These are phyloP conservation scores for Ctenoplectra terminalis DNA, from an alignment of 1,140 invertebrate species.

Conservation along the genomic window DNA sequence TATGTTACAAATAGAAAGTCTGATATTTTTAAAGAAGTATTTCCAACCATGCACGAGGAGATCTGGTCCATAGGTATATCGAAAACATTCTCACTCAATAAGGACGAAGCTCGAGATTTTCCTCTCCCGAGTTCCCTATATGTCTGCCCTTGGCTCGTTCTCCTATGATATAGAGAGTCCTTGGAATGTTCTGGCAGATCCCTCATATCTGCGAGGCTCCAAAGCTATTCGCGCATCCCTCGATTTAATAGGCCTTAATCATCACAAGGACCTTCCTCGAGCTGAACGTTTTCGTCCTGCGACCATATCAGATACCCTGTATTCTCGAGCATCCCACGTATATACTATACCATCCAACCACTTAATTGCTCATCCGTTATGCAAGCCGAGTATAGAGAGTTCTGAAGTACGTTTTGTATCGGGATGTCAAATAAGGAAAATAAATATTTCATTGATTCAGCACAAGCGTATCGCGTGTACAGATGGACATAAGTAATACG, in stretches of 20 bases:
- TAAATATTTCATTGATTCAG: constrained; percentile 13
- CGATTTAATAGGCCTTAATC: constrained; percentile 77
- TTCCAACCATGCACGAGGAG: neutral
- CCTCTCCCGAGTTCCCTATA: neutral
- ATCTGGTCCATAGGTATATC: neutral
- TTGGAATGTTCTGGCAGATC: constrained; percentile 72
- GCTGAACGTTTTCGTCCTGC: constrained; percentile 69
- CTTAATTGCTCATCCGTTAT: constrained; percentile 32
- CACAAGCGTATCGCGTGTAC: neutral
- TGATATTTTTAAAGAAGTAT: constrained; percentile 15
- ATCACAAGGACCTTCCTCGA: constrained; percentile 71
- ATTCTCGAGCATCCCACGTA: constrained; percentile 5
- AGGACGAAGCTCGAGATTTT: constrained; percentile 43
- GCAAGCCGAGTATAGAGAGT: constrained; percentile 22
- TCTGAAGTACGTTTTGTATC: constrained; percentile 3
- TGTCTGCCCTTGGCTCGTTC: constrained; percentile 17
- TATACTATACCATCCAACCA: constrained; percentile 3
- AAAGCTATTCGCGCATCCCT: constrained; percentile 74
- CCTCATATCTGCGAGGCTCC: constrained; percentile 71
- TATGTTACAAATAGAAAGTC: no score
- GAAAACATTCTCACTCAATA: constrained; percentile 19
- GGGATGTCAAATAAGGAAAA: neutral
- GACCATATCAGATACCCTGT: constrained; percentile 32
- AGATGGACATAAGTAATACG: neutral
- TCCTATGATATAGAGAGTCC: constrained; percentile 61